phyloP scores from a whole-genome alignment of 2,113 vertebrate genomes.

The Hystrix cristata region DNA sequence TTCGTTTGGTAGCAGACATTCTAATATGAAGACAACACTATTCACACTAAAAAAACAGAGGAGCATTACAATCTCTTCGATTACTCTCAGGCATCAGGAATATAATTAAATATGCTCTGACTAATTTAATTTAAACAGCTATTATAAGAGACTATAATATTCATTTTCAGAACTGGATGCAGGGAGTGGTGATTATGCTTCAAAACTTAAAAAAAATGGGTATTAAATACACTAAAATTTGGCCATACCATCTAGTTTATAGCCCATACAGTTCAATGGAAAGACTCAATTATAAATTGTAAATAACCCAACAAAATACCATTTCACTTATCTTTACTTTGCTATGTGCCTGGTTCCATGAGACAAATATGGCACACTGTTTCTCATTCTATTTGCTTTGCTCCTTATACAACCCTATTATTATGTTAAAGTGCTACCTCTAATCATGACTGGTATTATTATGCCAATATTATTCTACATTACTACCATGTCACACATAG shows the following conservation, averaged over 20 bases:
- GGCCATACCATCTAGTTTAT: not conserved
- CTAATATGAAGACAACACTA: constrained; percentile 31
- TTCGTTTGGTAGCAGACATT: constrained; percentile 43
- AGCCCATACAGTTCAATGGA: not conserved
- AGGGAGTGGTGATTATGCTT: not conserved
- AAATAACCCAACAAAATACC: not conserved
- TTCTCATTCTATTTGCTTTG: not conserved
- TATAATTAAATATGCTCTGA: constrained; percentile 53
- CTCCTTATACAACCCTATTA: not conserved
- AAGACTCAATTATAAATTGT: not conserved
- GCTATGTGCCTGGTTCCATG: not conserved
- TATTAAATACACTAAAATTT: not conserved
- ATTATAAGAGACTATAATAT: not conserved
- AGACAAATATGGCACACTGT: not conserved
- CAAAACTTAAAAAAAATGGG: not conserved
- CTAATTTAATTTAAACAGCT: constrained; percentile 37
- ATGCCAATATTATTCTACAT: not conserved
- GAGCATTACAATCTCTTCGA: constrained; percentile 19
- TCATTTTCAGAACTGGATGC: not conserved
- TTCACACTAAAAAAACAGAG: not conserved
- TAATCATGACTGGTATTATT: not conserved
- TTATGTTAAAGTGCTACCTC: not conserved
- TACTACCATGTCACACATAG: not conserved
- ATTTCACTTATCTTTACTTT: not conserved
- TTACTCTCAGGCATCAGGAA: not conserved